Evolutionary conservation across 1,140 invertebrate species (phyloP).

Genomic region (Pogonus chalceus): DNA sequence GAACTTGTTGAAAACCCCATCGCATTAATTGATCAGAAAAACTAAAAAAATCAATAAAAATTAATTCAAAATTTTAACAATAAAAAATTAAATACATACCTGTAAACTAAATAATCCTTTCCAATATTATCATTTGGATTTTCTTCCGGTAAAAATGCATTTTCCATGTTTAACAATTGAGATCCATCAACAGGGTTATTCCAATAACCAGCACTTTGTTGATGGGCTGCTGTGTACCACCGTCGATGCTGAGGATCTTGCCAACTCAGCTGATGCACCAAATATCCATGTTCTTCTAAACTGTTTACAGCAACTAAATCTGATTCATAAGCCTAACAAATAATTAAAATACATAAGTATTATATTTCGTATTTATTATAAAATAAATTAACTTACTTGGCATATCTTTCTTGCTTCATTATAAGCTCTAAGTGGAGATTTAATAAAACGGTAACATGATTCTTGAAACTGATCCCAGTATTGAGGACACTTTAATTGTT

Average conservation of each 20-base stretch:
- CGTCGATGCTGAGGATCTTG: conserved; percentile 74
- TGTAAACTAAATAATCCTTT: conserved; percentile 50
- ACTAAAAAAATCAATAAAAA: conserved; percentile 44
- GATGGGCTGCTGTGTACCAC: conserved; percentile 76
- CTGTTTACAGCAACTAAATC: conserved; percentile 71
- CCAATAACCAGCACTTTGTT: conserved; percentile 67
- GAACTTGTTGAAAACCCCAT: conserved; percentile 76
- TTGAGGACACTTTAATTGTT: conserved; percentile 57
- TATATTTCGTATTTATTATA: conserved; percentile 6
- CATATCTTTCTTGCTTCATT: conserved; percentile 73
- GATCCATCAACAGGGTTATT: conserved; percentile 72
- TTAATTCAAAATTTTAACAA: conserved; percentile 10
- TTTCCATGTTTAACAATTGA: conserved; percentile 66
- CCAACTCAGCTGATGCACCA: conserved; percentile 64
- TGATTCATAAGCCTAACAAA: conserved; percentile 44
- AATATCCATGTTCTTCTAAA: conserved; percentile 77
- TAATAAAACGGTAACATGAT: conserved; percentile 80
- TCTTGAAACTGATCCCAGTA: conserved; percentile 68
- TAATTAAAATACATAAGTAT: conserved; percentile 10
- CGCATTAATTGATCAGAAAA: conserved; percentile 59
- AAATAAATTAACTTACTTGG: conserved; percentile 38
- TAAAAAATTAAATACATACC: conserved; percentile 27
- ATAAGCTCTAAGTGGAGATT: conserved; percentile 66
- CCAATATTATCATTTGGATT: conserved; percentile 31
- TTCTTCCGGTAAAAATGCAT: conserved; percentile 64